Percentiles rank a stretch among this genome's conserved stretches.
phyloP scores from a whole-genome alignment of 2,113 vertebrate species.

The Pelodiscus sinensis region DNA sequence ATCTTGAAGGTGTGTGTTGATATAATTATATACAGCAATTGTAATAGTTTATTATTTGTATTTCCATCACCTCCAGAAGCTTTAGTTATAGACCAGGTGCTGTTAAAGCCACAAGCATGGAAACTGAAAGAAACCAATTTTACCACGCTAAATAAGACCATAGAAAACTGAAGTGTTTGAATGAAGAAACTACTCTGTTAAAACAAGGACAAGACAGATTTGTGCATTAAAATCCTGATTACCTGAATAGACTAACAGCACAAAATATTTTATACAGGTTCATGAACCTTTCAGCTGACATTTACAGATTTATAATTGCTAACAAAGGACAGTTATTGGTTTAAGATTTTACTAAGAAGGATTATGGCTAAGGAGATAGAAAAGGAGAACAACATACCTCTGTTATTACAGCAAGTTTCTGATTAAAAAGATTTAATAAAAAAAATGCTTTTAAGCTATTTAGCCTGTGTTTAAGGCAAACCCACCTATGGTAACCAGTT shows the following conservation, averaged over 20 bases:
- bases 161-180: neutral
- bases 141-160: neutral
- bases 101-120: neutral
- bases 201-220: neutral
- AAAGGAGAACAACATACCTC: constrained; percentile 12
- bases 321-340: neutral
- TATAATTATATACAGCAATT: neutral
- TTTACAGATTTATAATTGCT: neutral
- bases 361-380: neutral
- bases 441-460: constrained; percentile 3
- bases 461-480: neutral
- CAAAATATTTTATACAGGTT: neutral
- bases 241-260: neutral
- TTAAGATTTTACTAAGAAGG: neutral
- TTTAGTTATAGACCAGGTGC: neutral
- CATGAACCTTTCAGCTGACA: neutral
- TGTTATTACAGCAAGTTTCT: neutral
- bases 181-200: neutral
- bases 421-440: neutral
- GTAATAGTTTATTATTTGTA: neutral
- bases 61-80: neutral
- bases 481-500: neutral
- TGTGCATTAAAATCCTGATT: neutral
- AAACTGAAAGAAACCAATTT: neutral
- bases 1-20: neutral